Evolutionary conservation across 2,113 vertebrate genomes (phyloP).

Genomic region (Eulemur macaco): DNA sequence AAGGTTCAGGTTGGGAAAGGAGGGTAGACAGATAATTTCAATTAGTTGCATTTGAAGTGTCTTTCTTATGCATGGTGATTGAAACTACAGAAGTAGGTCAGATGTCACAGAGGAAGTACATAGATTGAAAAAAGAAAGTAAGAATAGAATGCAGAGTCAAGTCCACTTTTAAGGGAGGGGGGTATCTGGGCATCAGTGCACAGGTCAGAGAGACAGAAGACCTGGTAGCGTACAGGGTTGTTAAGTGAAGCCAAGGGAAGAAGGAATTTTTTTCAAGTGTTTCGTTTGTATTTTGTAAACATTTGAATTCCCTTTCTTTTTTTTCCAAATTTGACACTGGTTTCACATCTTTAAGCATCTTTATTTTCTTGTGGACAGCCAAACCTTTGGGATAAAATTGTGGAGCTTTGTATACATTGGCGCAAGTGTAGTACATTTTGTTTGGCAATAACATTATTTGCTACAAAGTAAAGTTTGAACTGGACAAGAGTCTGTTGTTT

Average conservation of each 20-base stretch:
- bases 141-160: neutral
- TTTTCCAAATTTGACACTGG: neutral
- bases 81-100: neutral
- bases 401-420: neutral
- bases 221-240: neutral
- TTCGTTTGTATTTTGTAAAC: conserved; percentile 17
- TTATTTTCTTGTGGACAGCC: neutral
- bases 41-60: neutral
- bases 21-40: conserved; percentile 1
- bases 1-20: neutral
- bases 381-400: conserved; percentile 9
- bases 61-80: conserved; percentile 2
- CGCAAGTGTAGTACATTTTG: neutral
- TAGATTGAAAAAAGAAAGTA: neutral
- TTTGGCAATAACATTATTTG: conserved; percentile 21
- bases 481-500: conserved; percentile 11
- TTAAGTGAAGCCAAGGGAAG: neutral
- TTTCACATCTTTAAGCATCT: conserved; percentile 20
- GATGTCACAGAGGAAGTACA: neutral
- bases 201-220: neutral
- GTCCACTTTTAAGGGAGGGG: neutral
- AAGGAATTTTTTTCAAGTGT: conserved; percentile 2
- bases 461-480: conserved; percentile 34
- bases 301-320: neutral
- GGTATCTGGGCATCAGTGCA: neutral